Evolutionary conservation across 2,113 vertebrate genomes (phyloP).

Genomic region (Pungitius pungitius): DNA sequence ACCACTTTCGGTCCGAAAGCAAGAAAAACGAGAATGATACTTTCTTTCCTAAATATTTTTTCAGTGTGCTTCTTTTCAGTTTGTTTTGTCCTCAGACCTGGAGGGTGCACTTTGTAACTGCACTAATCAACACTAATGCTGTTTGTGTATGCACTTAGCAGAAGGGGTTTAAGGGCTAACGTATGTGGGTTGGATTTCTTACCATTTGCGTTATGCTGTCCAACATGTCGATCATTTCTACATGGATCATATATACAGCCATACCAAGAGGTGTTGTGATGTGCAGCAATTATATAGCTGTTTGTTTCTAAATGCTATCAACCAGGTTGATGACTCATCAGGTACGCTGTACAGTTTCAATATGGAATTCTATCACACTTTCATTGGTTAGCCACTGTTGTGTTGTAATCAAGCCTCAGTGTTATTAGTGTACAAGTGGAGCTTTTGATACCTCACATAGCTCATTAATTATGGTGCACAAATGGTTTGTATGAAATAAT

Average conservation of each 20-base stretch:
- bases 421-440: not conserved
- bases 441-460: not conserved
- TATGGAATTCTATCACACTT: not conserved
- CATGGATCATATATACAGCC: not conserved
- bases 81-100: constrained; percentile 20
- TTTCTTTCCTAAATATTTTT: not conserved
- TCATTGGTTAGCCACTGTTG: not conserved
- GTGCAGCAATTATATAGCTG: not conserved
- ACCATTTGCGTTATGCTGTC: not conserved
- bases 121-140: constrained; percentile 30
- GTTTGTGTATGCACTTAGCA: constrained; percentile 20
- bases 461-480: not conserved
- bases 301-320: not conserved
- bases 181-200: not conserved
- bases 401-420: not conserved
- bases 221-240: not conserved
- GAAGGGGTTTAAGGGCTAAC: not conserved
- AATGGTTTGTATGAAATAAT: not conserved
- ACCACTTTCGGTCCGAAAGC: constrained; percentile 22
- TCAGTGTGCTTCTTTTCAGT: constrained; percentile 1
- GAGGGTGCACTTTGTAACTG: not conserved
- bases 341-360: not conserved
- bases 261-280: not conserved
- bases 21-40: constrained; percentile 11
- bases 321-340: not conserved